A percentile compares a stretch with the other conserved stretches of the same genome.
phyloP scores from a whole-genome alignment of 2,888 invertebrate species.

The Ectobius pallidus region DNA sequence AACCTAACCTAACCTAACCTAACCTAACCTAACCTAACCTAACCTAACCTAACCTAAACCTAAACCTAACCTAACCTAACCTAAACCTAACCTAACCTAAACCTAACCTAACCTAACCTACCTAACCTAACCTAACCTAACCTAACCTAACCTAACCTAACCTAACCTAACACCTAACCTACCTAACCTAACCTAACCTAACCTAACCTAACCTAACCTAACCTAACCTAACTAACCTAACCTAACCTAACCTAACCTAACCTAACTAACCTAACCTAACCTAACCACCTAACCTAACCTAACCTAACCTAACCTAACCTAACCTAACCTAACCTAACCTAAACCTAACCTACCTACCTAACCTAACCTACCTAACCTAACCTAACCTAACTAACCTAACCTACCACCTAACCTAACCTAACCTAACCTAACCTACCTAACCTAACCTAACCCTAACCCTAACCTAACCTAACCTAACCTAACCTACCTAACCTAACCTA shows the following conservation, averaged over 20 bases:
- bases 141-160: conserved; percentile 41
- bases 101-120: too few species aligned
- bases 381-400: conserved; percentile 17
- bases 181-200: conserved; percentile 39
- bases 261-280: conserved; percentile 29
- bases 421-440: too few species aligned
- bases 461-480: too few species aligned
- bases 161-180: too few species aligned
- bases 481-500: too few species aligned
- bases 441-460: too few species aligned
- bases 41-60: too few species aligned
- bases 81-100: too few species aligned
- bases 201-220: conserved; percentile 39
- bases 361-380: conserved; percentile 37
- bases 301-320: conserved; percentile 41
- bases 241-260: conserved; percentile 27
- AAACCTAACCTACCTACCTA: too few species aligned
- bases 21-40: conserved; percentile 27
- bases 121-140: conserved; percentile 39
- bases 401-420: too few species aligned
- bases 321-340: conserved; percentile 34
- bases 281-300: too few species aligned
- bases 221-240: conserved; percentile 26
- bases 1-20: conserved; percentile 38
- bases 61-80: too few species aligned